Evolutionary conservation across 2,113 vertebrate genomes (phyloP).

Genomic region (Charadrius vociferus): DNA sequence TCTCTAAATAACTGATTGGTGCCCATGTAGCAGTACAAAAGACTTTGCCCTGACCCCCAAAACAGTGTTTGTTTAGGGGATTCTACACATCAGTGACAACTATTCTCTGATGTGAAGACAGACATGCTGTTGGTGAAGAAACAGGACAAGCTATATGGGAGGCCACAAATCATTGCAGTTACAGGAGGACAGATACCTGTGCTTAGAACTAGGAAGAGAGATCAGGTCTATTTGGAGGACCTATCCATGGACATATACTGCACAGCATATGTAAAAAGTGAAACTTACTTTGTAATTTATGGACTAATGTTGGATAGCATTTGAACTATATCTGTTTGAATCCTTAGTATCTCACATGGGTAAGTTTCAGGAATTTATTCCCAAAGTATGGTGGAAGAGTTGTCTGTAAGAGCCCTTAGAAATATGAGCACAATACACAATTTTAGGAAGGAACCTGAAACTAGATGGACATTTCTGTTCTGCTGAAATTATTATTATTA

Average conservation of each 20-base stretch:
- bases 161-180: background rate
- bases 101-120: background rate
- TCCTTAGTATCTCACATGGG: fast-evolving
- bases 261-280: background rate
- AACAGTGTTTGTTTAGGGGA: background rate
- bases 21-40: background rate
- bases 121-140: background rate
- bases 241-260: background rate
- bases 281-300: background rate
- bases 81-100: background rate
- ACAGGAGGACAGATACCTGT: background rate
- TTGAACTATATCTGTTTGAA: background rate
- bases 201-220: background rate
- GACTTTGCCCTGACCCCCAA: background rate
- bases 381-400: background rate
- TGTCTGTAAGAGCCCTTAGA: background rate
- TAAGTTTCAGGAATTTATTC: background rate
- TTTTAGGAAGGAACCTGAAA: background rate
- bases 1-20: background rate
- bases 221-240: background rate
- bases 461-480: background rate
- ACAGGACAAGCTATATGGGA: no score
- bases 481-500: background rate
- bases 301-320: background rate
- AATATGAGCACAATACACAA: background rate